phyloP scores from a whole-genome alignment of 2,113 vertebrate species.

The Rhea americana region DNA sequence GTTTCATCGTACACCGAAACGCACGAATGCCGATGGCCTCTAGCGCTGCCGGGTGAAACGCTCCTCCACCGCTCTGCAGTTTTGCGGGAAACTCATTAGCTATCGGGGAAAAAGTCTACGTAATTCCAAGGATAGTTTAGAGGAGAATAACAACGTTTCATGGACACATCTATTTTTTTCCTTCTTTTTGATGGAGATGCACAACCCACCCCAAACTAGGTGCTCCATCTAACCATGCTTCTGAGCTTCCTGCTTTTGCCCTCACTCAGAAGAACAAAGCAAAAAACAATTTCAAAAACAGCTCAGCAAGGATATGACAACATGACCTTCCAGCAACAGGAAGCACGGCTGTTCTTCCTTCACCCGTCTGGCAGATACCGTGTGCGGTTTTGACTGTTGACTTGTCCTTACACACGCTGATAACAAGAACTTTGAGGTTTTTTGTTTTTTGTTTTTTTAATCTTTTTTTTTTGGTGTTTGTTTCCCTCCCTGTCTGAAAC shows the following conservation, averaged over 20 bases:
- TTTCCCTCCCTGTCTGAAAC: neutral
- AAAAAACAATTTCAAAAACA: neutral
- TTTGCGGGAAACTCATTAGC: neutral
- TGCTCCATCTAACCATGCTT: neutral
- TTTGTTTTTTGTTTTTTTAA: no score
- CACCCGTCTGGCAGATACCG: rapidly evolving
- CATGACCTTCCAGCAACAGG: neutral
- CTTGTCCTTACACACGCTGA: neutral
- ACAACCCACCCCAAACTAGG: neutral
- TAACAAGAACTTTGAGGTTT: neutral
- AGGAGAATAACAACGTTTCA: neutral
- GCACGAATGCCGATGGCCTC: rapidly evolving
- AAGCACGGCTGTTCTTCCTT: neutral
- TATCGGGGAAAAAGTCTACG: rapidly evolving
- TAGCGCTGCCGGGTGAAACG: rapidly evolving
- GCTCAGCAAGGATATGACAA: neutral
- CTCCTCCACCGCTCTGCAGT: no score
- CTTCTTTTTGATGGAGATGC: neutral
- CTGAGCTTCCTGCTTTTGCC: neutral
- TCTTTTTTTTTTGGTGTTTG: neutral
- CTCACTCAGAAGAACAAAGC: neutral
- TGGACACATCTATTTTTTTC: neutral
- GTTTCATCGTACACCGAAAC: rapidly evolving
- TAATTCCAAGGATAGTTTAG: neutral
- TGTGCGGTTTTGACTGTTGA: neutral